Percentiles rank a stretch among this genome's conserved stretches.
phyloP scores from a whole-genome alignment of 2,888 invertebrate species.

The Thecocarcelia acutangulata region DNA sequence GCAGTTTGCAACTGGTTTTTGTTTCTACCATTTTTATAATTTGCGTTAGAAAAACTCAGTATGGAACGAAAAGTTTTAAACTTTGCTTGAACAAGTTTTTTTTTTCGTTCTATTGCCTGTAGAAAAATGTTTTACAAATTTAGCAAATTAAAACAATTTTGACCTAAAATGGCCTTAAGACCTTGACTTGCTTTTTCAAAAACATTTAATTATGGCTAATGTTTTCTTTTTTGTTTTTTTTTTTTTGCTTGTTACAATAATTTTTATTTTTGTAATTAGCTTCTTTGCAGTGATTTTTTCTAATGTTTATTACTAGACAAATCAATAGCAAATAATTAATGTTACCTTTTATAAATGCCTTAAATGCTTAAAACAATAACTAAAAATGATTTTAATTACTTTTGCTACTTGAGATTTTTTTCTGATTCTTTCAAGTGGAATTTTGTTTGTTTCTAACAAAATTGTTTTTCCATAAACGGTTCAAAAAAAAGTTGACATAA shows the following conservation, averaged over 20 bases:
- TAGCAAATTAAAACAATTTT: constrained; percentile 30
- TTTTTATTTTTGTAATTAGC: constrained; percentile 17
- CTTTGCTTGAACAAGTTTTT: constrained; percentile 40
- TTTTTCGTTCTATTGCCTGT: neutral
- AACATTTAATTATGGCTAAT: constrained; percentile 21
- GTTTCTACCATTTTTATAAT: neutral
- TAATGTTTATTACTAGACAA: constrained; percentile 16
- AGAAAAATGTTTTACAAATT: constrained; percentile 14
- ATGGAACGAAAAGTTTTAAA: too few species aligned
- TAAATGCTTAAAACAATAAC: too few species aligned
- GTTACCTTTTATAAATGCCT: neutral
- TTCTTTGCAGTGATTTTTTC: neutral
- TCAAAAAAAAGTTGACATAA: too few species aligned
- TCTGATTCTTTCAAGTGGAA: too few species aligned
- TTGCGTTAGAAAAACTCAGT: constrained; percentile 30
- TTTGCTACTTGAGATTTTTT: too few species aligned
- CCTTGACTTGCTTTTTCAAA: constrained; percentile 66
- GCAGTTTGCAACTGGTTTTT: constrained; percentile 19
- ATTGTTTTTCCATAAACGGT: too few species aligned
- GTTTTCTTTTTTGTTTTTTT: neutral
- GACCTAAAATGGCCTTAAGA: constrained; percentile 67
- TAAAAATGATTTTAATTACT: too few species aligned
- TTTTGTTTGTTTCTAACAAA: too few species aligned
- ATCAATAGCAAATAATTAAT: constrained; percentile 36
- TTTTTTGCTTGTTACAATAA: neutral